Base-by-base conservation (phyloP, 2,888 invertebrate genomes). In the Rhagophthalmus giganteus region DNA sequence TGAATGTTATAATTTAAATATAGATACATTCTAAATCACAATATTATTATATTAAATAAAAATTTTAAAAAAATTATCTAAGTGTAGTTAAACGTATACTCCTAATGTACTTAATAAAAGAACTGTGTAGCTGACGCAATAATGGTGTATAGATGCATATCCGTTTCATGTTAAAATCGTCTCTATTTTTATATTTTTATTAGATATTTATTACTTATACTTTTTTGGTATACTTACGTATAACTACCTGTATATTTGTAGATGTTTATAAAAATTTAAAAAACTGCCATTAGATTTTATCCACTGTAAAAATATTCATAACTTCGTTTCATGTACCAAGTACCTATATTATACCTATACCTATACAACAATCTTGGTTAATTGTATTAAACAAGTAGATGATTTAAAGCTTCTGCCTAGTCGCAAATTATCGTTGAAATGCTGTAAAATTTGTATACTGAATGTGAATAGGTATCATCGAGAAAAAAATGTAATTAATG, bases 51-150 rank as follows among this genome's bases (percentile, higher is more conserved):
- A n/a, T n/a, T n/a, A n/a, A n/a, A n/a, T n/a, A n/a, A n/a, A n/a
- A n/a, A n/a, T n/a, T n/a, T n/a, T n/a, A 39, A 14, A 32, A 26
- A 45, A 59, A 54, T 37, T 47, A 41, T 31, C n/a, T 63, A 61
- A 57, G 61, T 68, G 67, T 69, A 63, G 58, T 68, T n/a, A n/a
- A n/a, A n/a, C n/a, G 60, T 68, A 65, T 63, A 65, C 65, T 66
- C 68, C 66, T 66, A 66, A n/a, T n/a, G 65, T 68, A 64, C 63
- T 28, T n/a, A n/a, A n/a, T n/a, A 42, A 53, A 58, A 57, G 58
- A 70, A 71, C 74, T 74, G 75, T 75, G 75, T 75, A 75, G 75
- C 73, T 74, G 58, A 74, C 70, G 75, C 75, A 75, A 75, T 75
- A 75, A 74, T 68, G 68, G 68, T 73, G 72, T 75, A 74, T 72